These are phyloP conservation scores for Luscinia megarhynchos DNA, from an alignment of 2,797 vertebrate species.

Conservation along the genomic window DNA sequence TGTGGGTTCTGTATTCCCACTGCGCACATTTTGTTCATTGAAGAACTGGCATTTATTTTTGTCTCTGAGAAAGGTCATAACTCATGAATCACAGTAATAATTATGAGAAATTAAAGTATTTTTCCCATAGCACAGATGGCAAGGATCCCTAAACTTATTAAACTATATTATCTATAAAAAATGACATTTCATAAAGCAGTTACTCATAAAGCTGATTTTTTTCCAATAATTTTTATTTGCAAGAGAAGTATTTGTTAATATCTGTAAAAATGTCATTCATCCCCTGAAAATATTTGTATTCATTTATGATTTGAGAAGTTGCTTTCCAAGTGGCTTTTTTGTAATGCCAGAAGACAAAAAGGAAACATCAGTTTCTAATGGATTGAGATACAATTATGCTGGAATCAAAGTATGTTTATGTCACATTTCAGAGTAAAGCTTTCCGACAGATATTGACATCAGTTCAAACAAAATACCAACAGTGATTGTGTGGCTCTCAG, in stretches of 20 bases:
- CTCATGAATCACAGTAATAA: background rate
- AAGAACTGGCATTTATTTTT: conserved; percentile 17
- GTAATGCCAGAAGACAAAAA: background rate
- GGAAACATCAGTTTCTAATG: background rate
- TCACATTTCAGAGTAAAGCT: background rate
- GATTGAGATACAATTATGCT: background rate
- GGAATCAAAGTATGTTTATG: background rate
- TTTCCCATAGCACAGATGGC: background rate
- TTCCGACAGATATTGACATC: background rate
- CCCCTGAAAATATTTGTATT: background rate
- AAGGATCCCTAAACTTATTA: background rate
- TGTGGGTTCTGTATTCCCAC: background rate
- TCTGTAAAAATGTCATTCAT: background rate
- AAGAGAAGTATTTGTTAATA: background rate
- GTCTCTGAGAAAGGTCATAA: background rate
- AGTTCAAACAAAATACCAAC: conserved; percentile 7
- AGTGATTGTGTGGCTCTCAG: background rate
- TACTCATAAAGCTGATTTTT: background rate
- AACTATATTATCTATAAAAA: background rate
- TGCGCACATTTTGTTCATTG: background rate
- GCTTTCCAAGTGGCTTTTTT: background rate
- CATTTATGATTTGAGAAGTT: background rate
- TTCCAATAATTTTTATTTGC: conserved; percentile 5
- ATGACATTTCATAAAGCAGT: background rate
- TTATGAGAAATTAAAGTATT: conserved; percentile 26